Evolutionary conservation across 1,140 invertebrate species (phyloP), one percentile per base, ranked within the genome.

Genomic region (Dendroctonus ponderosae): DNA sequence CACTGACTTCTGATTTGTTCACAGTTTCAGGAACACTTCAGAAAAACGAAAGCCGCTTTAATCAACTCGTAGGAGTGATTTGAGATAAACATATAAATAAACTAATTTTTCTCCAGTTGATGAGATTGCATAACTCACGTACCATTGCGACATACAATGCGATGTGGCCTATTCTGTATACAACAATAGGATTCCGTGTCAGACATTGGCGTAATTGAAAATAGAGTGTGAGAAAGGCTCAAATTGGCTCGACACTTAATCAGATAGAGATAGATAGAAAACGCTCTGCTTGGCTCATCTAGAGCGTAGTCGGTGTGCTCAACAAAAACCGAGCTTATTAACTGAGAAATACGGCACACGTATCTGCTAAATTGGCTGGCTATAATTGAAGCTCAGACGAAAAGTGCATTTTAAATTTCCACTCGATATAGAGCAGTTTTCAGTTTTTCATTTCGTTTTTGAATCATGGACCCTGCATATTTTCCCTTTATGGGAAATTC

Each of bases 241-340:
- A 62, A 62, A 62, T 62, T 62, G 46, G 26, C 59, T 51, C 39
- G 59, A 62, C 59, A 62, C 59, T 62, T 62, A 62, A 62, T 62
- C 59, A 62, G 51, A 62, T 62, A 62, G 41, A n/a, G 26, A 26
- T 3, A 62, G 41, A 40, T 40, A 39, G 59, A 62, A 62, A 50
- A 7, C 46, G 46, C 51, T 14, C 6, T 15, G 37, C 42, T 59
- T 12, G 12, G n/a, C 12, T 46, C 42, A 44, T 48, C 57, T 46
- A 48, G 9, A 46, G 15, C 37, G 43, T 12, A 46, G 7, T 48
- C 8, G 48, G 41, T 59, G 42, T 59, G 37, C 44, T 26, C 42
- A 38, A 40, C 57, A 59, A 59, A 59, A 59, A 59, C 57, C 42
- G 44, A 46, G 14, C 43, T 59, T 59, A 59, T 59, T 59, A 59